phyloP scores from a whole-genome alignment of 2,888 invertebrate species.

The Drosophila dives region DNA sequence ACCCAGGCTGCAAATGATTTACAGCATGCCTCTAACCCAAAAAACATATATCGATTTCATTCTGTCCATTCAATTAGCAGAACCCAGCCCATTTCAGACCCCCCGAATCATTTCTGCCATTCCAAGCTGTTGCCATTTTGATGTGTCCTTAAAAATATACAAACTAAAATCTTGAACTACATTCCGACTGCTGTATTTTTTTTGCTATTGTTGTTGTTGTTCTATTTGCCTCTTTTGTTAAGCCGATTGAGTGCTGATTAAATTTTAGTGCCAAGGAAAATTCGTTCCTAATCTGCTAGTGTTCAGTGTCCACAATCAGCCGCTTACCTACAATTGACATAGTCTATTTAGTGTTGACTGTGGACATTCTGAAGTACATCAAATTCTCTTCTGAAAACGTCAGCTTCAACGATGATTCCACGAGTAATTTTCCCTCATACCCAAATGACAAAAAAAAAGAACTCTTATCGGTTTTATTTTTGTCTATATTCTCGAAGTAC shows the following conservation, averaged over 20 bases:
- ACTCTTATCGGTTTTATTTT: constrained; percentile 48
- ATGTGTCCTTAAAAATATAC: constrained; percentile 39
- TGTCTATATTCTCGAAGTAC: neutral
- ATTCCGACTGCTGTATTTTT: constrained; percentile 18
- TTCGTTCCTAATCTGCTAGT: constrained; percentile 34
- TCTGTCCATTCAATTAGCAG: constrained; percentile 69
- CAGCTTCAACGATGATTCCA: constrained; percentile 7
- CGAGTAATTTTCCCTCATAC: constrained; percentile 31
- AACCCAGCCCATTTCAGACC: constrained; percentile 48
- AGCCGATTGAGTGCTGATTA: constrained; percentile 61
- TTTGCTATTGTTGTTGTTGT: constrained; percentile 7
- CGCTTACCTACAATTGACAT: constrained; percentile 36
- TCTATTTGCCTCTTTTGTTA: constrained; percentile 34
- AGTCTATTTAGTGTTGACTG: constrained; percentile 9
- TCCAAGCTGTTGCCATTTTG: constrained; percentile 55
- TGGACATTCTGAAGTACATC: constrained; percentile 10
- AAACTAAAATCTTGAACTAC: constrained; percentile 32
- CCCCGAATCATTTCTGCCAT: constrained; percentile 39
- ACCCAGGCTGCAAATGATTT: constrained; percentile 70
- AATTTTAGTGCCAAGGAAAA: constrained; percentile 57
- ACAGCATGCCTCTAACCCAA: constrained; percentile 40
- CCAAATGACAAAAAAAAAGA: constrained; percentile 23
- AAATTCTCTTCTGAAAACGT: constrained; percentile 3
- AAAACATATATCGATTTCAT: constrained; percentile 49
- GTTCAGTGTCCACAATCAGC: constrained; percentile 39